Conservation (phyloP, 2,113 vertebrate genomes). For the Trinectes maculatus region DNA sequence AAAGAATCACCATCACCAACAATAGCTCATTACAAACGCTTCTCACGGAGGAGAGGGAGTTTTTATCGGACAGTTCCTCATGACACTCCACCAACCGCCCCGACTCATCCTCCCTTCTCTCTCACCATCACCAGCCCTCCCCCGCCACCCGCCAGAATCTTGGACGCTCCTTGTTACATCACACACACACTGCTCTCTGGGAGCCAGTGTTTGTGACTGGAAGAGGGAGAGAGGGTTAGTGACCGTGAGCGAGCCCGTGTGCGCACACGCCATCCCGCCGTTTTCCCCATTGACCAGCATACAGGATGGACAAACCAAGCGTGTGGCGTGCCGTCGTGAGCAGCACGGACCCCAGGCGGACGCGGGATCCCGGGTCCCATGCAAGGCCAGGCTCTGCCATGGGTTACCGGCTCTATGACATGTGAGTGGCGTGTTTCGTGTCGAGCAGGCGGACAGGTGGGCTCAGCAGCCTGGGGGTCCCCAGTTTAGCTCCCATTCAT, state of each 20-base stretch:
- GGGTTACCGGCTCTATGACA: slow-evolving; percentile 81
- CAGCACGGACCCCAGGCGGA: slow-evolving; percentile 73
- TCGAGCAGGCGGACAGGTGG: neutral
- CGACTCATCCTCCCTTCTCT: neutral
- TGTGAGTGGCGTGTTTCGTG: slow-evolving; percentile 77
- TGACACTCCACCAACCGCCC: neutral
- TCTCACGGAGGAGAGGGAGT: slow-evolving; percentile 18
- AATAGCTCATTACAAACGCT: slow-evolving; percentile 9
- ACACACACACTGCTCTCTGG: slow-evolving; percentile 65
- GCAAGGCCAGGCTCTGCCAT: slow-evolving; percentile 75
- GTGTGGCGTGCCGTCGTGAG: slow-evolving; percentile 80
- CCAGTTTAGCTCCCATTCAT: slow-evolving; percentile 52
- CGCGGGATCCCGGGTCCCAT: slow-evolving; percentile 64
- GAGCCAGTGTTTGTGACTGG: slow-evolving; percentile 75
- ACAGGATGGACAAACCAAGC: slow-evolving; percentile 80
- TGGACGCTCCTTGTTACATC: slow-evolving; percentile 81
- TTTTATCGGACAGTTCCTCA: slow-evolving; percentile 27
- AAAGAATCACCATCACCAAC: slow-evolving; percentile 13
- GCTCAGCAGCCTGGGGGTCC: slow-evolving; percentile 7
- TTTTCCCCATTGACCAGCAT: slow-evolving; percentile 60
- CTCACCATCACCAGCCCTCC: slow-evolving; percentile 22
- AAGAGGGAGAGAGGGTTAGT: slow-evolving; percentile 65
- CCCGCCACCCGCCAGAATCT: slow-evolving; percentile 56
- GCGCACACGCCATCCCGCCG: slow-evolving; percentile 62
- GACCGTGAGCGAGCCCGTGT: slow-evolving; percentile 61